Base-by-base conservation (phyloP, 1,140 invertebrate species). In the Caligus rogercresseyi region DNA sequence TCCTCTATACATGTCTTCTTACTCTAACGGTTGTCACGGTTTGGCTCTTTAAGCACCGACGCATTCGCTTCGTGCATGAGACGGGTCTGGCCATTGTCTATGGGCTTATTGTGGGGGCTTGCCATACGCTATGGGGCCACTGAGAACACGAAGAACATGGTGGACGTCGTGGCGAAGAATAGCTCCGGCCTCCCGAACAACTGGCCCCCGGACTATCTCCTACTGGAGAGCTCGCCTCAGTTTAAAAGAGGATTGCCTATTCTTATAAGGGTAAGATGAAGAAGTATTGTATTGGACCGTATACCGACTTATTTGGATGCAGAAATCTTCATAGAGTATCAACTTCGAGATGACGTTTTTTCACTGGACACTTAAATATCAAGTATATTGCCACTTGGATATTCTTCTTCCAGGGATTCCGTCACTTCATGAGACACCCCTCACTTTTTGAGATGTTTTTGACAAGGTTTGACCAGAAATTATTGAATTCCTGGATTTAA, bases 1-100 rank as follows among this genome's bases (percentile, higher is more conserved):
- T 62, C 2, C 51, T 62, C 13, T 62, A 54, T 43, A 62, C 52
- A 11, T 62, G n/a, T 24, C 60, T 62, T 7, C 52, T 62, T 19
- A 53, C 60, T 20, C 7, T 62, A 1, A 62, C 60, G 15, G 60
- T 62, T 16, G n/a, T 62, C 13, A 62, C 60, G 18, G 54, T 62
- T 19, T 62, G 60, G 60, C 52, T 52, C 26, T 62, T 62, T 19
- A 62, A 62, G 16, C 60, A 62, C 54, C 31, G 60, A 19, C 31
- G 60, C 1, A 62, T 62, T 52, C 43, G 43, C 31, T 62, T 43
- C 20, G 31, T 62, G 2, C 60, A 62, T 23, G 60, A 62, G 25
- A 62, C 60, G 1, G 60, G 60, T 18, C 24, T 62, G 51, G 60
- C 60, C 24, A 20, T 62, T 3, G 20, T 62, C 31, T 62, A 62